Percentiles rank a stretch among this genome's conserved stretches.
Evolutionary conservation across 2,113 vertebrate species (phyloP).

Genomic region (Xenotilapia longispinis): DNA sequence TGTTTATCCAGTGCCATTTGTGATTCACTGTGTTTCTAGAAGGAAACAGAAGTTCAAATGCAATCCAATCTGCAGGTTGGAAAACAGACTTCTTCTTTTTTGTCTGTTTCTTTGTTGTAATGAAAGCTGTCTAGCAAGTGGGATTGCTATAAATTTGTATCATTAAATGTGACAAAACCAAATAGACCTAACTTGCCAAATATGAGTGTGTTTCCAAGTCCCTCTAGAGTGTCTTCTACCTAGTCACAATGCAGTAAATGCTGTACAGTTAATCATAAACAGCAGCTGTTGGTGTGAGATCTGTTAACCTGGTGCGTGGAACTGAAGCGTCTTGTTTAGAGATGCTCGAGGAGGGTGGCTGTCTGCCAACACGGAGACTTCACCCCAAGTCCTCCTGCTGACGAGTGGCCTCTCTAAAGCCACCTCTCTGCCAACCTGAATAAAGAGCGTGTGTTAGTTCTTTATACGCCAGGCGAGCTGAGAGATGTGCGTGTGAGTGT

Average conservation of each 20-base stretch:
- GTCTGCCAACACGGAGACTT: constrained; percentile 6
- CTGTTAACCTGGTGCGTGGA: neutral
- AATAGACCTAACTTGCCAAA: neutral
- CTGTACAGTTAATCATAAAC: neutral
- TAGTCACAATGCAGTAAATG: neutral
- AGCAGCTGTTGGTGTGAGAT: neutral
- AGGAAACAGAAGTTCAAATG: neutral
- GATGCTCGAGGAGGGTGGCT: neutral
- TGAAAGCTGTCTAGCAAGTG: neutral
- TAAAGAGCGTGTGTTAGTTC: neutral
- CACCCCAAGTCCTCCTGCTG: neutral
- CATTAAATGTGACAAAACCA: neutral
- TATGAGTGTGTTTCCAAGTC: neutral
- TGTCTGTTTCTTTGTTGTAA: neutral
- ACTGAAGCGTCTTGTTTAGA: constrained; percentile 1
- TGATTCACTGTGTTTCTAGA: neutral
- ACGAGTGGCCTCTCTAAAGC: constrained; percentile 7
- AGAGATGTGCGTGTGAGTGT: constrained; percentile 2
- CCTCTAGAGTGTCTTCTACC: neutral
- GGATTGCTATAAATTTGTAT: neutral
- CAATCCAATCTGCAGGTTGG: neutral
- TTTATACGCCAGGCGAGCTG: neutral
- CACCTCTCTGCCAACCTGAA: constrained; percentile 27
- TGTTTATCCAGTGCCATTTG: neutral
- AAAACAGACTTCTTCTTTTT: neutral